Evolutionary conservation across 2,797 vertebrate genomes (phyloP), one percentile per base, ranked within the genome.

Genomic region (Margarornis squamiger): DNA sequence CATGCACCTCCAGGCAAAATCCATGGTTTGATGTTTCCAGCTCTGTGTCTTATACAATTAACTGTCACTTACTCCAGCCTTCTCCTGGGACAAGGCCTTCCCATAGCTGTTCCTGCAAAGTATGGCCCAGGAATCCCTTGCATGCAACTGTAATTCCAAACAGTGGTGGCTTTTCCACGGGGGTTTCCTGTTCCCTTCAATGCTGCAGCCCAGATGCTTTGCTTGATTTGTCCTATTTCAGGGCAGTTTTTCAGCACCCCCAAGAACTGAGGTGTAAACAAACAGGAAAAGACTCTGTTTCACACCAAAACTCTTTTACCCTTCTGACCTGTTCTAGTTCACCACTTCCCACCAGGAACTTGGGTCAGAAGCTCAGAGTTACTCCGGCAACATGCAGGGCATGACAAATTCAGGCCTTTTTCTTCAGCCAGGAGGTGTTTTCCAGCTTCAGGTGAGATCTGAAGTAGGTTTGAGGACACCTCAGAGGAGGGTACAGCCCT

Each of bases 71-170:
- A 23, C 29, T 61, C 62, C 39, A 75, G n/a, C 39, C 7, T 5
- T 10, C 22, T 57, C 45, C 39, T 46, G 36, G 22, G 61, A 59
- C 38, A 54, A 51, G 43, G 26, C 18, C 46, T 81, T 55, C 45
- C 52, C 39, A 4, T 2, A 43, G 32, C 55, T 57, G 14, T 30
- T 83, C 76, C 65, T 90, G 34, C 10, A 13, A 34, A 68, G 18
- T 0, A 7, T 0, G 5, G 73, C 66, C 26, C 61, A 51, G 74
- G 78, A 68, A 62, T 32, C 29, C 58, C 51, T 41, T 51, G 24
- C 14, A 1, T 14, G 9, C 24, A 17, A 1, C 0, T 8, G 0
- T 2, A 15, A 77, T 36, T 65, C 66, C 70, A 80, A 16, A 19
- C 30, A 23, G 20, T 3, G n/a, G 1, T 58, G 43, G 39, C 34